phyloP scores from a whole-genome alignment of 1,140 invertebrate species.

The Orchestia grillus region DNA sequence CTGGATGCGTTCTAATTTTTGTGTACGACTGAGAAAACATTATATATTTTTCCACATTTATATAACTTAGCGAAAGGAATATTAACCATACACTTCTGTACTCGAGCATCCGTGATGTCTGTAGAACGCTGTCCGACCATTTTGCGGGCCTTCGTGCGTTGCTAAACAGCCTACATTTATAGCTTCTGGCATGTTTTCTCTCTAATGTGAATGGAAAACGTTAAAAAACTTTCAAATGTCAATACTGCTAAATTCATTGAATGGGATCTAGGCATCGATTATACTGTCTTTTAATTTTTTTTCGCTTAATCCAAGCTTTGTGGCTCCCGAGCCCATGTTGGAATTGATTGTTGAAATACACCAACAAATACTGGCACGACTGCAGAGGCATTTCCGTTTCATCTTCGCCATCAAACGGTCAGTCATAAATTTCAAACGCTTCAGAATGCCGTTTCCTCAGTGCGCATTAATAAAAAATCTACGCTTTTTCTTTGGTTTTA shows the following conservation, averaged over 20 bases:
- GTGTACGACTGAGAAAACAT: too few species aligned
- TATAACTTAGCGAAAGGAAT: too few species aligned
- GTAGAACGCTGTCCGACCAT: too few species aligned
- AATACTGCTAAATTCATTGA: background rate
- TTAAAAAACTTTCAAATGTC: background rate
- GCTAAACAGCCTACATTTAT: too few species aligned
- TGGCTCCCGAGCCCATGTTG: background rate
- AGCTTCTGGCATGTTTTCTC: too few species aligned
- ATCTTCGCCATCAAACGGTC: background rate
- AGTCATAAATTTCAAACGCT: background rate
- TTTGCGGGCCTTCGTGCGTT: too few species aligned
- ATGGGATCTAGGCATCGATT: background rate
- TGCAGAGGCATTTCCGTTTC: background rate
- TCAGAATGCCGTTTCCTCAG: background rate
- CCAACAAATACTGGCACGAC: background rate
- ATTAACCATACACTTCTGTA: too few species aligned
- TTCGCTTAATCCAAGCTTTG: background rate
- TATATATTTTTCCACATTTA: too few species aligned
- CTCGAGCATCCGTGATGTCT: too few species aligned
- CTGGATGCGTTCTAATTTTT: too few species aligned
- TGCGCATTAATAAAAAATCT: background rate
- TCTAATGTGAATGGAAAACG: background rate
- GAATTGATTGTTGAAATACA: background rate
- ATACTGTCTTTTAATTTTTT: background rate
- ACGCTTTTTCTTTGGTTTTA: background rate